Evolutionary conservation across 2,113 vertebrate genomes (phyloP), one percentile per base, ranked within the genome.

Genomic region (Psammodynastes pulverulentus): DNA sequence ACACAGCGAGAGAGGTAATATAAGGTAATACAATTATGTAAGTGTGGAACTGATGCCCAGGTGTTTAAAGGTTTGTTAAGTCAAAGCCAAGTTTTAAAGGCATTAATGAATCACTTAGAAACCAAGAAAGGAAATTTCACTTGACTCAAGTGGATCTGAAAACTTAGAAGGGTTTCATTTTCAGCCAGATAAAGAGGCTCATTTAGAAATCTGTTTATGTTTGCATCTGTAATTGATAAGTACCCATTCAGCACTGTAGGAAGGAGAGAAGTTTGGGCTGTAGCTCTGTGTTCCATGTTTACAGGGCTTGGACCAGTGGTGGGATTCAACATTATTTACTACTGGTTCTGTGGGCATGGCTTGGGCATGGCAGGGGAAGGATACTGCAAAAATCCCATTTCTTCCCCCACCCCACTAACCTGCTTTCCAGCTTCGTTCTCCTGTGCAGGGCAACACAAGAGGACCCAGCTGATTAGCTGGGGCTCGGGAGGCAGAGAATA

Each of bases 1-100:
- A 97, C 97, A 97, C 93, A 95, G 39, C 94, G 95, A 97, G 89
- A 96, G 97, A 97, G 96, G 96, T 94, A 97, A 95, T 48, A 96
- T 97, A 97, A 94, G 94, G 94, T 58, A 96, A 91, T 48, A 92
- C 92, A 95, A 92, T 72, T 54, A 92, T 87, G 92, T 89, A 88
- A 91, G 94, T 92, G 93, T 86, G 90, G 88, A 87, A 92, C 45
- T 93, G 92, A 94, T 92, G 86, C 72, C 94, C 52, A 84, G 3
- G 48, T 91, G 84, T 34, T 95, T 91, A 95, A 94, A 94, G 26
- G 34, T 29, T 89, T 93, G 95, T 84, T 95, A 95, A 96, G 92
- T 93, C 94, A 84, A 85, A 39, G 52, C 56, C 84, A 9, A 43
- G 13, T 39, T 39, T 92, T 85, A 62, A 86, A 85, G 39, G 53